These are phyloP conservation scores for Epirrhoe tristata DNA, from an alignment of 2,888 invertebrate genomes.

Conservation along the genomic window DNA sequence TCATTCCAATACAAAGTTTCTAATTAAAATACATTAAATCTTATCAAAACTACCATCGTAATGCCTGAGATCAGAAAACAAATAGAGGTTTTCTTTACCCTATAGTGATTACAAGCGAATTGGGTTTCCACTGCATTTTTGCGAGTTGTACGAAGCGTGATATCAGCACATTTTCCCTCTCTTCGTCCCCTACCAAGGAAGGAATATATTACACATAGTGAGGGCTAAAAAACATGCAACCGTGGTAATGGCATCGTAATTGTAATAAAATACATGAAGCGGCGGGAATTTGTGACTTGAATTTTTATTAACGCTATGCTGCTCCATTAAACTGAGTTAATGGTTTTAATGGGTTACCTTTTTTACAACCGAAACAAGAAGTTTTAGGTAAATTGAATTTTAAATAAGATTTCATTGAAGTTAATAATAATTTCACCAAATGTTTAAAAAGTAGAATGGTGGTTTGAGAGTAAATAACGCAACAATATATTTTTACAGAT, in stretches of 20 bases:
- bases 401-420: neutral
- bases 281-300: slow-evolving; percentile 38
- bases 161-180: slow-evolving; percentile 67
- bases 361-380: slow-evolving; percentile 11
- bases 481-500: too few relatives aligned
- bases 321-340: slow-evolving; percentile 35
- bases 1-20: too few relatives aligned
- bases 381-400: slow-evolving; percentile 9
- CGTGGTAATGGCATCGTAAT: slow-evolving; percentile 71
- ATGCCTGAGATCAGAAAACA: too few relatives aligned
- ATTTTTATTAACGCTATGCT: slow-evolving; percentile 35
- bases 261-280: slow-evolving; percentile 65
- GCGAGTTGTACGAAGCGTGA: slow-evolving; percentile 54
- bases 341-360: slow-evolving; percentile 27
- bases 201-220: slow-evolving; percentile 60
- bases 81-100: neutral
- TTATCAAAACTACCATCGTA: neutral
- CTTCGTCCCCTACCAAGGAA: slow-evolving; percentile 57
- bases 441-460: too few relatives aligned
- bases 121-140: slow-evolving; percentile 41
- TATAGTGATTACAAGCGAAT: slow-evolving; percentile 6
- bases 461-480: too few relatives aligned
- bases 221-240: slow-evolving; percentile 70
- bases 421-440: slow-evolving; percentile 1
- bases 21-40: too few relatives aligned